A percentile compares a stretch with the other conserved stretches of the same genome.
Evolutionary conservation across 2,888 invertebrate genomes (phyloP).

Genomic region (Camptogramma bilineatum): DNA sequence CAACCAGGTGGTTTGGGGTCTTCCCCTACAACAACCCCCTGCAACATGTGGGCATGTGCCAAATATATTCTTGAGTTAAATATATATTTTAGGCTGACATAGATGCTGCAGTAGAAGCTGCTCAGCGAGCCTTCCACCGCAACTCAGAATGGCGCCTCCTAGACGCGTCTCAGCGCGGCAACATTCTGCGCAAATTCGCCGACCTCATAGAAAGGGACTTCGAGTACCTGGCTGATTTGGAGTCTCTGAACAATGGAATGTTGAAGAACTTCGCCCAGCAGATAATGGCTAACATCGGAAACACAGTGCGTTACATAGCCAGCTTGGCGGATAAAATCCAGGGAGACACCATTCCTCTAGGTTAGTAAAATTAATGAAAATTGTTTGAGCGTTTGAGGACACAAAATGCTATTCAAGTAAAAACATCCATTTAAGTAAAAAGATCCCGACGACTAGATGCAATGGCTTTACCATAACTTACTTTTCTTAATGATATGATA

Average conservation of each 20-base stretch:
- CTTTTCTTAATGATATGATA: too few relatives aligned
- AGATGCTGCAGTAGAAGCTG: slow-evolving; percentile 90
- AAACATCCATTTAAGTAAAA: too few relatives aligned
- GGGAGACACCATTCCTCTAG: slow-evolving; percentile 78
- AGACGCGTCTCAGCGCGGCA: slow-evolving; percentile 92
- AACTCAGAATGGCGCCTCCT: slow-evolving; percentile 91
- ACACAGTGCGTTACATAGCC: slow-evolving; percentile 90
- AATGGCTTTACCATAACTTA: too few relatives aligned
- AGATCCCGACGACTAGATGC: too few relatives aligned
- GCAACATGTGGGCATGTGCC: too few relatives aligned
- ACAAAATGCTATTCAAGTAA: too few relatives aligned
- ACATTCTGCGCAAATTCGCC: slow-evolving; percentile 89
- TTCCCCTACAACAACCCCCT: too few relatives aligned
- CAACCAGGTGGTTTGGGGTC: too few relatives aligned
- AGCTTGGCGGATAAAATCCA: slow-evolving; percentile 96
- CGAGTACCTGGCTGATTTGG: slow-evolving; percentile 91
- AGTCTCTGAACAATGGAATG: slow-evolving; percentile 96
- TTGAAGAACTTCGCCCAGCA: slow-evolving; percentile 87
- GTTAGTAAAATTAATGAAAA: too few relatives aligned
- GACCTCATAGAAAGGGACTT: slow-evolving; percentile 91
- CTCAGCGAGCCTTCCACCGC: slow-evolving; percentile 88
- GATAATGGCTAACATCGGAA: slow-evolving; percentile 75
- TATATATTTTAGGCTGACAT: slow-evolving; percentile 86
- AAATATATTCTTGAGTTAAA: too few relatives aligned
- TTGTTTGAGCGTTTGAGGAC: neutral